Evolutionary conservation across 2,888 invertebrate species (phyloP), one percentile per base, ranked within the genome.

Genomic region (Eilema caniola): DNA sequence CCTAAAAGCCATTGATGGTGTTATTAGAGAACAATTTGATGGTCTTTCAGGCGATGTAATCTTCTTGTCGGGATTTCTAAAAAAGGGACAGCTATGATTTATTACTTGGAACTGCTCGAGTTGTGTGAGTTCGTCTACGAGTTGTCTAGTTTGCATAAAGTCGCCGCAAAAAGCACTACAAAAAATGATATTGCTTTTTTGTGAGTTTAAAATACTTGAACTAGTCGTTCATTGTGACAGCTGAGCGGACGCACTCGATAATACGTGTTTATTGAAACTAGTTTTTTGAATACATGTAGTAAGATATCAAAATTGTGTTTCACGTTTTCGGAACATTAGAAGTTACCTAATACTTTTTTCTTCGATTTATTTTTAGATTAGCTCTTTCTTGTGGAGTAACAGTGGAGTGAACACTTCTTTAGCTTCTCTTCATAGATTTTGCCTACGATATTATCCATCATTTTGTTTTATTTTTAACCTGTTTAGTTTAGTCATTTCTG

Each of bases 21-120:
- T 77, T 81, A 83, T 81, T 81, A 77, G 10, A 28, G 62, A 74
- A 79, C 74, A 72, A 72, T 82, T 76, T 73, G 61, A 74, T 7
- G 73, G 62, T 73, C 75, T 79, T 69, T 73, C 53, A 77, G 66
- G 73, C 77, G 73, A 73, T 81, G 82, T 85, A 59, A 61, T 61
- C 33, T n/a, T 61, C n/a, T 82, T 74, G 83, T 84, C 83, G 85
- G 64, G 71, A 77, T 82, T 84, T 63, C 28, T 70, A 76, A 75
- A 77, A 82, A 79, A 65, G 73, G n/a, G 79, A 79, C 79, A 79
- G 53, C 68, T 67, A 76, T 89, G 84, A 89, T 88, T 88, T 86
- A 89, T 89, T 85, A 85, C 83, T 82, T 62, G 61, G 82, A 79
- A 72, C 70, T 57, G 76, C 77, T 70, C 20, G 33, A 67, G 60